Percentiles rank a stretch among this genome's conserved stretches.
Evolutionary conservation across 2,797 vertebrate genomes (phyloP).

Genomic region (Neomorphus geoffroyi): DNA sequence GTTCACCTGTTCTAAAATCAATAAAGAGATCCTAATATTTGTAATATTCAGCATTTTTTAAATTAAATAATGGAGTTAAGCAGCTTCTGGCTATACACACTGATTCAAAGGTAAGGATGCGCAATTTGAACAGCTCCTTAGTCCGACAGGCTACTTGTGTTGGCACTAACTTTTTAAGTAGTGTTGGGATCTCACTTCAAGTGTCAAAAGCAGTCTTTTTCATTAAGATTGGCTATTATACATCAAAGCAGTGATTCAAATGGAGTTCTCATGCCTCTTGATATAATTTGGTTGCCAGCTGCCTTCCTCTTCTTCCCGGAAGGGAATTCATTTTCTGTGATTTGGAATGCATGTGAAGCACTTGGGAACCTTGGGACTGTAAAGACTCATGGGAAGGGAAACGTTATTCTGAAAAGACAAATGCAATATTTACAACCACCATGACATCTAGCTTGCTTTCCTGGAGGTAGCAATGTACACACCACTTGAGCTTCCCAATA

Average conservation of each 20-base stretch:
- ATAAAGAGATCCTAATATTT: neutral
- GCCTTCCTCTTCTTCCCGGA: neutral
- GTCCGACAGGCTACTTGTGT: neutral
- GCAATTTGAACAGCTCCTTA: neutral
- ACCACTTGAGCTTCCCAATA: neutral
- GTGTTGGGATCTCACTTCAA: neutral
- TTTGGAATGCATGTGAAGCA: neutral
- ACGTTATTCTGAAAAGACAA: neutral
- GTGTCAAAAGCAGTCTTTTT: neutral
- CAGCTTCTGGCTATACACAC: neutral
- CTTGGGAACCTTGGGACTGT: neutral
- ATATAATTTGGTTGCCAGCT: neutral
- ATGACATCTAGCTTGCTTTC: neutral
- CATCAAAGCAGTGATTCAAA: neutral
- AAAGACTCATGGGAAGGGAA: neutral
- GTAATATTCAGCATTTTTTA: accelerated
- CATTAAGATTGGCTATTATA: neutral
- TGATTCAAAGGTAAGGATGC: neutral
- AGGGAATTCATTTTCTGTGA: neutral
- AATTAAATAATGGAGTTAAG: neutral
- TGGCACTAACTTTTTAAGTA: neutral
- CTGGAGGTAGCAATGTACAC: neutral
- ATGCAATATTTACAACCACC: neutral
- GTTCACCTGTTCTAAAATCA: neutral
- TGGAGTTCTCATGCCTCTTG: neutral